Conservation (phyloP, 2,113 vertebrate genomes). For the Gallinago undulata region DNA sequence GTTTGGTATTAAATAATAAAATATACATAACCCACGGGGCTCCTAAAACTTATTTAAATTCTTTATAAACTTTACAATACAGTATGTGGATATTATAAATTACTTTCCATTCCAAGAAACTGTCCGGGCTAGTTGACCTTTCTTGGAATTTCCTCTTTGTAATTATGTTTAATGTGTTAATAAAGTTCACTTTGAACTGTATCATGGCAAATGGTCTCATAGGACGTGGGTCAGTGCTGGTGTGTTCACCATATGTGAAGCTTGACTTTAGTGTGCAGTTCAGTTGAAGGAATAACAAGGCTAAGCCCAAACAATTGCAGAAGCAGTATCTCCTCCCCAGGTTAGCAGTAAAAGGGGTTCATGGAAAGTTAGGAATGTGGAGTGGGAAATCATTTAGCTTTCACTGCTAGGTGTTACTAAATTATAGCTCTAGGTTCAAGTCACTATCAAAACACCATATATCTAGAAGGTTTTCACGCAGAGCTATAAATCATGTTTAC, state of each 20-base stretch:
- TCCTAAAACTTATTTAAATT: constrained; percentile 68
- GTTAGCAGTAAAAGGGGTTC: constrained; percentile 67
- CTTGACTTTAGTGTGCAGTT: neutral
- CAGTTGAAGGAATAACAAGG: constrained; percentile 29
- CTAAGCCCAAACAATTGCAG: constrained; percentile 48
- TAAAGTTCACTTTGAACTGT: constrained; percentile 76
- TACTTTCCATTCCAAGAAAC: constrained; percentile 65
- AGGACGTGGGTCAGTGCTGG: constrained; percentile 65
- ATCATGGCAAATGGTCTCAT: constrained; percentile 64
- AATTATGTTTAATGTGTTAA: constrained; percentile 76
- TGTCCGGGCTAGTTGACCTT: constrained; percentile 61
- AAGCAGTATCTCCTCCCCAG: constrained; percentile 51
- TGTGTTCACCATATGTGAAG: constrained; percentile 70
- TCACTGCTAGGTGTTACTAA: constrained; percentile 70
- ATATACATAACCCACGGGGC: constrained; percentile 50
- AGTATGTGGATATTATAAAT: constrained; percentile 68
- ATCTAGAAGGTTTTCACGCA: constrained; percentile 57
- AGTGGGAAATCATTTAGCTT: constrained; percentile 69
- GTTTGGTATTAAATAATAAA: constrained; percentile 64
- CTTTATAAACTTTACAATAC: constrained; percentile 67
- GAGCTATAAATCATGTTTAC: constrained; percentile 66
- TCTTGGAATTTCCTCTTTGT: constrained; percentile 75
- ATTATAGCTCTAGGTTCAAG: constrained; percentile 50
- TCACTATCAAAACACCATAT: constrained; percentile 65
- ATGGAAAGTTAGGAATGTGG: constrained; percentile 71